Conservation (phyloP, 2,113 vertebrate genomes). For the Cyphomyrus discorhynchus region DNA sequence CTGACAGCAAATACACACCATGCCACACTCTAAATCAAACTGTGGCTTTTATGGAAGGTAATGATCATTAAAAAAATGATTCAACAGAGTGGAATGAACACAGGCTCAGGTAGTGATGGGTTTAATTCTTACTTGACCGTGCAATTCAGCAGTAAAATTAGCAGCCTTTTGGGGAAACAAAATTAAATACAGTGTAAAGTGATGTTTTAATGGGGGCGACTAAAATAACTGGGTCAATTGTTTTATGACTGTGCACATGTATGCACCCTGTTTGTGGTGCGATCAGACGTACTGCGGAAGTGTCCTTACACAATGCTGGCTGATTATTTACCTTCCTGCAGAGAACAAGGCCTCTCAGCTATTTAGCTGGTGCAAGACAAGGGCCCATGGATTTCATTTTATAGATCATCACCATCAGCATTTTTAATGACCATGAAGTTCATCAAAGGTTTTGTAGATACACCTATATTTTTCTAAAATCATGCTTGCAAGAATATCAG, state of each 20-base stretch:
- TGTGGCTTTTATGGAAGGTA: slow-evolving; percentile 31
- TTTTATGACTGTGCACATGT: background rate
- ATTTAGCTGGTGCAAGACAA: background rate
- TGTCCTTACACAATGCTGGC: background rate
- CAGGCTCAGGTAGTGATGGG: slow-evolving; percentile 19
- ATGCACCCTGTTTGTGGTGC: background rate
- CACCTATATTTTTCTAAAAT: background rate
- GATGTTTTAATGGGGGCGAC: background rate
- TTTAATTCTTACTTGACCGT: slow-evolving; percentile 34
- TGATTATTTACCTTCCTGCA: background rate
- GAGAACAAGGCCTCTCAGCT: background rate
- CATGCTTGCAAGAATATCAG: background rate
- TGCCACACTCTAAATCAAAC: slow-evolving; percentile 32
- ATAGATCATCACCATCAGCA: background rate
- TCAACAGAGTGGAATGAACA: background rate
- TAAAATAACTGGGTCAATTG: background rate
- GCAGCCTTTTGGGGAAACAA: background rate
- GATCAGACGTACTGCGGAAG: background rate
- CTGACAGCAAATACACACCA: slow-evolving; percentile 28
- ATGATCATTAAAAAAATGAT: slow-evolving; percentile 39
- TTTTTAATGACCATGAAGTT: background rate
- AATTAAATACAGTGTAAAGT: background rate
- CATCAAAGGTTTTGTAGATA: background rate
- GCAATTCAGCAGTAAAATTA: slow-evolving; percentile 18
- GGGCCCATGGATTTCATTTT: background rate